phyloP scores from a whole-genome alignment of 2,888 invertebrate genomes.

The Ennomos fuscantarius region DNA sequence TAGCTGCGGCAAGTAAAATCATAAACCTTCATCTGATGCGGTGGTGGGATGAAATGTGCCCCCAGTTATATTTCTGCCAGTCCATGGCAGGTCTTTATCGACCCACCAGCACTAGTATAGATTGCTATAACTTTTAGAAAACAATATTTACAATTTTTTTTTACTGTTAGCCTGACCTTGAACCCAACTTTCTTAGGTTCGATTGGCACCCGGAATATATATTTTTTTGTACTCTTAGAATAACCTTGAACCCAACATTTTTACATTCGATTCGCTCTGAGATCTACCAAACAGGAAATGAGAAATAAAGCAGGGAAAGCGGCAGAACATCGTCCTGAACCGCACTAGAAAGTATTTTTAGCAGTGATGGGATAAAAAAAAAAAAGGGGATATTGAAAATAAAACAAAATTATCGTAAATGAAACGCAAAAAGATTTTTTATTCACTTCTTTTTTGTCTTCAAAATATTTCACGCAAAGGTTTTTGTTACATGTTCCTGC shows the following conservation, averaged over 20 bases:
- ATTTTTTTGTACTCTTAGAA: constrained; percentile 32
- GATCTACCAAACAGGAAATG: no score
- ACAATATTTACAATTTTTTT: no score
- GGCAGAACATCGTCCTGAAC: constrained; percentile 39
- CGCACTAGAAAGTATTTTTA: constrained; percentile 44
- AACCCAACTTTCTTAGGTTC: no score
- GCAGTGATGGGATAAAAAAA: constrained; percentile 42
- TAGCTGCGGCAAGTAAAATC: constrained; percentile 7
- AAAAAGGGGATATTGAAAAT: constrained; percentile 37
- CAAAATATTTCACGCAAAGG: constrained; percentile 40
- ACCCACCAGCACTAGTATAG: constrained; percentile 16
- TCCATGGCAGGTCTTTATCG: not conserved
- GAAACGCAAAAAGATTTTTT: constrained; percentile 31
- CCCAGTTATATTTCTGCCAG: not conserved
- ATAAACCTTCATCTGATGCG: constrained; percentile 7
- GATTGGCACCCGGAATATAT: no score
- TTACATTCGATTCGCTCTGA: constrained; percentile 33
- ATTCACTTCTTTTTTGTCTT: constrained; percentile 35
- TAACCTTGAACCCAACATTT: constrained; percentile 27
- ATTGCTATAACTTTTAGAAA: constrained; percentile 15
- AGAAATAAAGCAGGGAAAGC: constrained; percentile 20
- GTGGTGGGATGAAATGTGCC: constrained; percentile 2
- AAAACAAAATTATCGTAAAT: constrained; percentile 22
- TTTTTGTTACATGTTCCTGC: constrained; percentile 40
- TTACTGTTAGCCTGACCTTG: no score